phyloP scores from a whole-genome alignment of 2,888 invertebrate species.

The Epiblema foenella region DNA sequence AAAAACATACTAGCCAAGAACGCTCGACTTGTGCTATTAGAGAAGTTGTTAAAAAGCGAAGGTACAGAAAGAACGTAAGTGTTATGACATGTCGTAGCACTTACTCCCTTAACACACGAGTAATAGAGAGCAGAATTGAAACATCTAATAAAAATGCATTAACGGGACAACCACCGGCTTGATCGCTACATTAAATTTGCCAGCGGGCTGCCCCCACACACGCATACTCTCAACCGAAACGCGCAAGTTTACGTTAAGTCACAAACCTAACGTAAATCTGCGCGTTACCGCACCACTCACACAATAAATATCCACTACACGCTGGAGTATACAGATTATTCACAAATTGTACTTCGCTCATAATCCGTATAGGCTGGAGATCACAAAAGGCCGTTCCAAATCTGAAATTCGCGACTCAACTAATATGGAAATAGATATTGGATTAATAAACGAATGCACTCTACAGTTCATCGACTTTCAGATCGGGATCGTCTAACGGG shows the following conservation, averaged over 20 bases:
- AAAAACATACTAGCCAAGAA: slow-evolving; percentile 4
- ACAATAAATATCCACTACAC: slow-evolving; percentile 81
- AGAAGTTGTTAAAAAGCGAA: slow-evolving; percentile 15
- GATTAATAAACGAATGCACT: not conserved
- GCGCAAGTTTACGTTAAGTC: slow-evolving; percentile 21
- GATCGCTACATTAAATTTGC: slow-evolving; percentile 39
- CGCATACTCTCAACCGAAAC: slow-evolving; percentile 48
- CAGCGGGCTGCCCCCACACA: slow-evolving; percentile 58
- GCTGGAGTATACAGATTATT: slow-evolving; percentile 57
- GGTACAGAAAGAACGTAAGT: not conserved
- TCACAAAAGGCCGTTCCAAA: slow-evolving; percentile 26
- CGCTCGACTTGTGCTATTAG: not conserved
- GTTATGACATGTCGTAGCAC: not conserved
- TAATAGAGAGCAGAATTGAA: slow-evolving; percentile 34
- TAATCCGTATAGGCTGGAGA: slow-evolving; percentile 36
- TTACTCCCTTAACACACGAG: not conserved
- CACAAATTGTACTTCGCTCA: slow-evolving; percentile 24
- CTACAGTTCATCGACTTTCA: slow-evolving; percentile 30
- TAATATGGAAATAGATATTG: not conserved
- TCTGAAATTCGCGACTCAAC: slow-evolving; percentile 33
- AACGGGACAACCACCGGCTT: slow-evolving; percentile 17
- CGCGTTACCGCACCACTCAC: slow-evolving; percentile 49
- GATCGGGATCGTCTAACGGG: slow-evolving; percentile 18
- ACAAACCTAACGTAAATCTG: slow-evolving; percentile 3
- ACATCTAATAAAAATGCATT: slow-evolving; percentile 41